Base-by-base conservation (phyloP, 2,797 vertebrate genomes). In the Enteromius fasciolatus region DNA sequence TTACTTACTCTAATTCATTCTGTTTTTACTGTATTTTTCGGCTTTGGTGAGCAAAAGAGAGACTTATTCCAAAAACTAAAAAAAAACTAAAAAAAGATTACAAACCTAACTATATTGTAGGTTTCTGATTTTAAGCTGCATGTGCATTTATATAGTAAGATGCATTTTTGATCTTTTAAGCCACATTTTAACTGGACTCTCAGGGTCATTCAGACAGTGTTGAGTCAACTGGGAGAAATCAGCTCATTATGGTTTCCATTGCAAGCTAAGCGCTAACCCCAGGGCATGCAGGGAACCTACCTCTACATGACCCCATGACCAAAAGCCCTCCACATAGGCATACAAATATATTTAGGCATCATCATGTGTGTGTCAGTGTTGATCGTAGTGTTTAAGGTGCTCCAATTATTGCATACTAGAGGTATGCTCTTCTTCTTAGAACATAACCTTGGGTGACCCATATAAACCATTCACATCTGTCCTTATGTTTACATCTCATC, bases 141-240 rank as follows among this genome's bases (percentile, higher is more conserved):
- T 9, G n/a, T 23, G 12, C 44, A 36, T 78, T 10, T 66, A 23
- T 17, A 12, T 36, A 44, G 25, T 33, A 64, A 64, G 9, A 68
- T 50, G 31, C 44, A 28, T 48, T 48, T 25, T 28, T 11, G 28
- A 70, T 70, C 4, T 1, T 70, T 48, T 28, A 48, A 28, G 8
- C 15, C 23, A 15, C 44, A 48, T 48, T 69, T 48, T 70, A 48
- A 70, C 41, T 18, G 46, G 14, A 72, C 50, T n/a, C n/a, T 54
- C 36, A 20, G 11, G 31, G 31, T 39, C 20, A 57, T 23, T 57
- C 23, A 69, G 48, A 39, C 77, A 17, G 46, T 12, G 3, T 68
- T 78, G n/a, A 41, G 31, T 50, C 12, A 15, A 52, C 44, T 52
- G 44, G 44, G 25, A 78, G 25, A 80, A 57, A 75, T 79, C 50